Conservation (phyloP, 2,113 vertebrate genomes). For the Peromyscus maniculatus region DNA sequence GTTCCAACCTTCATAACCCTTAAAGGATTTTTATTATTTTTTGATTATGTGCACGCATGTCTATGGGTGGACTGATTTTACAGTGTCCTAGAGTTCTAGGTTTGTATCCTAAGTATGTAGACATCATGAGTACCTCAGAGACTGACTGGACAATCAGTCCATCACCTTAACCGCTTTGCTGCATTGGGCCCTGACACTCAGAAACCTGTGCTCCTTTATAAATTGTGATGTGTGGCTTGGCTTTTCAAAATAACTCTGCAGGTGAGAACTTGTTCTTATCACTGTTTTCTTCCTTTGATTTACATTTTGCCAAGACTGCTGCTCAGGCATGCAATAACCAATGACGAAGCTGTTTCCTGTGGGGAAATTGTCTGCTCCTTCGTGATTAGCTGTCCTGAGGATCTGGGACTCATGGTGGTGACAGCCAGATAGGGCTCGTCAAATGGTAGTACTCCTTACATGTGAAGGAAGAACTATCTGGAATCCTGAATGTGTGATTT, state of each 20-base stretch:
- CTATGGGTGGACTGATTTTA: not conserved
- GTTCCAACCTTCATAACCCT: not conserved
- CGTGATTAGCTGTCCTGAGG: not conserved
- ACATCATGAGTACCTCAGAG: not conserved
- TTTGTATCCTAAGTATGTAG: not conserved
- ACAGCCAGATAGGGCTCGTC: not conserved
- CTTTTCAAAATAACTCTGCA: conserved; percentile 37
- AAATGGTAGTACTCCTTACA: not conserved
- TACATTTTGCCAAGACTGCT: conserved; percentile 4
- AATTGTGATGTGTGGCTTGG: not conserved
- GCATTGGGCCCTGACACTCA: too few relatives aligned
- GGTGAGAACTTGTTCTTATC: not conserved
- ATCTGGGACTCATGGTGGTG: not conserved
- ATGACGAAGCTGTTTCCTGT: conserved; percentile 47
- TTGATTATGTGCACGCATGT: not conserved
- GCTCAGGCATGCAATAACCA: not conserved
- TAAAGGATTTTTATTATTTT: not conserved
- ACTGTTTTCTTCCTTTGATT: conserved; percentile 34
- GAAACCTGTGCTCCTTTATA: not conserved
- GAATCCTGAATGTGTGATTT: not conserved
- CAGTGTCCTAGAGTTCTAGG: not conserved
- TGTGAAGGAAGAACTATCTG: conserved; percentile 5
- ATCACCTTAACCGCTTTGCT: too few relatives aligned
- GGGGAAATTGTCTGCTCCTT: not conserved
- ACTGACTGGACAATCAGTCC: not conserved